phyloP scores from a whole-genome alignment of 2,113 vertebrate species.

The Cyanoderma ruficeps region DNA sequence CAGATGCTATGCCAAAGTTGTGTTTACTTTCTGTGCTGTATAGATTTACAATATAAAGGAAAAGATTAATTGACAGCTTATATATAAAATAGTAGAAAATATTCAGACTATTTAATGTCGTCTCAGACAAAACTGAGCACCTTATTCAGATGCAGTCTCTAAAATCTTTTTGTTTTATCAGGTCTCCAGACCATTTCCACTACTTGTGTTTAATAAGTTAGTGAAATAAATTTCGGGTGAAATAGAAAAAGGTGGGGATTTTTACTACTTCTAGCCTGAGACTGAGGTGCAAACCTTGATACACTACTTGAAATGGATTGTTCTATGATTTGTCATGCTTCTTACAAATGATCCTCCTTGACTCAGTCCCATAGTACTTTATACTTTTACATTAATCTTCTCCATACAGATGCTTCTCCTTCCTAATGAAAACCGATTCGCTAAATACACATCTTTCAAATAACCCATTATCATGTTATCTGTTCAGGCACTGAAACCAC shows the following conservation, averaged over 20 bases:
- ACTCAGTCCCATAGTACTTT: not conserved
- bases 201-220: not conserved
- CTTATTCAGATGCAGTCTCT: not conserved
- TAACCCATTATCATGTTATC: not conserved
- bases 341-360: not conserved
- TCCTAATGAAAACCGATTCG: not conserved
- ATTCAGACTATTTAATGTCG: not conserved
- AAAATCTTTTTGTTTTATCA: not conserved
- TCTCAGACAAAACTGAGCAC: not conserved
- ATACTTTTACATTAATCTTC: not conserved
- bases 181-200: not conserved
- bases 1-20: not conserved
- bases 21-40: not conserved
- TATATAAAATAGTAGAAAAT: not conserved
- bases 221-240: not conserved
- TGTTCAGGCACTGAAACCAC: not conserved
- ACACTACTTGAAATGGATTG: not conserved
- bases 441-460: not conserved
- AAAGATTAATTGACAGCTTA: not conserved
- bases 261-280: not conserved
- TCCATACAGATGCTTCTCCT: not conserved
- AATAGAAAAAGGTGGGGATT: not conserved
- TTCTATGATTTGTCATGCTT: not conserved
- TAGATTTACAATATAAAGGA: not conserved
- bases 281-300: not conserved